phyloP scores from a whole-genome alignment of 2,888 invertebrate genomes.

The Caenorhabditis auriculariae region DNA sequence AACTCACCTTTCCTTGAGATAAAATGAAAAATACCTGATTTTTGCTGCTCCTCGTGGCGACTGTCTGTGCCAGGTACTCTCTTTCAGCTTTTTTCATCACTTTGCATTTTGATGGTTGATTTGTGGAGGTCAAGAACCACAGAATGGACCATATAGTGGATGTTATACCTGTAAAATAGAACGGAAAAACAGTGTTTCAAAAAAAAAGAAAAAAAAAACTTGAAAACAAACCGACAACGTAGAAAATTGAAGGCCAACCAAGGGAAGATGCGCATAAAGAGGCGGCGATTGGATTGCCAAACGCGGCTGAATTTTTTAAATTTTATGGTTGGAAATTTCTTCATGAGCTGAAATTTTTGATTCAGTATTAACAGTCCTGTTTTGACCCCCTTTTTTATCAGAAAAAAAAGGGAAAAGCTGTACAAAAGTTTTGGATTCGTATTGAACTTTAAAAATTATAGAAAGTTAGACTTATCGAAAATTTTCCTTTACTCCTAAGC shows the following conservation, averaged over 20 bases:
- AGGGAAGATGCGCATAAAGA: constrained; percentile 40
- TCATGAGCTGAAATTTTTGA: too few relatives aligned
- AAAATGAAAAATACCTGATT: constrained; percentile 13
- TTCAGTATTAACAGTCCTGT: too few relatives aligned
- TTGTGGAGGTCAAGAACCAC: constrained; percentile 27
- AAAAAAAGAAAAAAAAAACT: neutral
- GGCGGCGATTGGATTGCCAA: constrained; percentile 48
- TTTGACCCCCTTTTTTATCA: neutral
- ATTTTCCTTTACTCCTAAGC: too few relatives aligned
- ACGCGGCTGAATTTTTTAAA: constrained; percentile 14
- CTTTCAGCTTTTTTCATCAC: constrained; percentile 35
- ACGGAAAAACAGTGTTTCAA: too few relatives aligned
- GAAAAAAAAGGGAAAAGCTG: neutral
- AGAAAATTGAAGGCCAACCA: constrained; percentile 52
- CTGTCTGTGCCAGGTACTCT: constrained; percentile 31
- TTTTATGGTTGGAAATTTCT: too few relatives aligned
- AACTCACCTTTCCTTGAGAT: too few relatives aligned
- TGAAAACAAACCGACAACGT: constrained; percentile 35
- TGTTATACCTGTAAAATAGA: constrained; percentile 28
- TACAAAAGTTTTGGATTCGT: neutral
- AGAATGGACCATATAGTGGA: constrained; percentile 27
- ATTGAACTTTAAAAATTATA: too few relatives aligned
- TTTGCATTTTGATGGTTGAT: constrained; percentile 40
- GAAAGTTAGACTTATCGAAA: too few relatives aligned
- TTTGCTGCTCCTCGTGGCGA: constrained; percentile 23